Evolutionary conservation across 2,113 vertebrate genomes (phyloP).

Genomic region (Onychostruthus taczanowskii): DNA sequence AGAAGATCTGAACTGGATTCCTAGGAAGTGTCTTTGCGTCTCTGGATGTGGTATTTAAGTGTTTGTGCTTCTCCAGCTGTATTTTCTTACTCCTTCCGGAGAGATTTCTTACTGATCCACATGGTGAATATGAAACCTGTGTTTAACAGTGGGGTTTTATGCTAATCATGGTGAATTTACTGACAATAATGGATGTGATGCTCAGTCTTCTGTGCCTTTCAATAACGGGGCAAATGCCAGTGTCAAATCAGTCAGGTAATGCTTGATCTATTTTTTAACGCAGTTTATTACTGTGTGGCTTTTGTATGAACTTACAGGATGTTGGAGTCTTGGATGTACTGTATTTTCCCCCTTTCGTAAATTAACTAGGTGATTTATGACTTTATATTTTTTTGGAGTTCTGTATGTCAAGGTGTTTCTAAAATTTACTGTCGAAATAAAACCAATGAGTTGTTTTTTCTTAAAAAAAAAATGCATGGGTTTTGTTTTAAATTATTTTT

Average conservation of each 20-base stretch:
- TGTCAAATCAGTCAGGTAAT: background rate
- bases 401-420: background rate
- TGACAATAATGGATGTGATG: slow-evolving; percentile 14
- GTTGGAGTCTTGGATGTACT: background rate
- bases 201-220: slow-evolving; percentile 47
- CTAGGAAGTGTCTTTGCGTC: background rate
- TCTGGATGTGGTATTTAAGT: background rate
- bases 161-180: background rate
- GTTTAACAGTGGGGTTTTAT: background rate
- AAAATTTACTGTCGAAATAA: slow-evolving; percentile 4
- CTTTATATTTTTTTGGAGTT: background rate
- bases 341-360: slow-evolving; percentile 23
- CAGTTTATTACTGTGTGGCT: background rate
- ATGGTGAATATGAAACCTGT: background rate
- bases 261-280: slow-evolving; percentile 13
- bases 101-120: background rate
- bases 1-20: background rate
- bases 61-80: background rate
- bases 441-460: background rate
- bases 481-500: background rate
- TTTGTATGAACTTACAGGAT: slow-evolving; percentile 17
- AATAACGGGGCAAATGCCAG: background rate
- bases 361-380: slow-evolving; percentile 6
- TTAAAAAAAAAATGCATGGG: background rate
- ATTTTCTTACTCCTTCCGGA: background rate